Evolutionary conservation across 2,797 vertebrate genomes (phyloP).

Genomic region (Cuculus canorus): DNA sequence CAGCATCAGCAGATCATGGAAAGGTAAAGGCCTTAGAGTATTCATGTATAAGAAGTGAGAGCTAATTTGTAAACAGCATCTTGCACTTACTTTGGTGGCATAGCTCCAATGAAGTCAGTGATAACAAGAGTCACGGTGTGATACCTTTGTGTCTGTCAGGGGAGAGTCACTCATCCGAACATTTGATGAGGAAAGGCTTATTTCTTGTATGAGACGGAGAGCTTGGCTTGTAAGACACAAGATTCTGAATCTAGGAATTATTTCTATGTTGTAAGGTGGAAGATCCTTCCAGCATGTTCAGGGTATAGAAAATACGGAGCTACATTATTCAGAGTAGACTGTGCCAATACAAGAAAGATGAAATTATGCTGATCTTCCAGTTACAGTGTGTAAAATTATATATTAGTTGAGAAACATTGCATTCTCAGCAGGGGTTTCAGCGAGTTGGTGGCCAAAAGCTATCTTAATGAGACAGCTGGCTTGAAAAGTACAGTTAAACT

Average conservation of each 20-base stretch:
- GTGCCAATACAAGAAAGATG: constrained; percentile 13
- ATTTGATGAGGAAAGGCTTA: not conserved
- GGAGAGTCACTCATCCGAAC: constrained; percentile 23
- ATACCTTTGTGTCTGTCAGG: not conserved
- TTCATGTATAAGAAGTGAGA: not conserved
- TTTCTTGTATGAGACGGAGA: constrained; percentile 6
- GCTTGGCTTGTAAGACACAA: constrained; percentile 9
- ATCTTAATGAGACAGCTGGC: constrained; percentile 27
- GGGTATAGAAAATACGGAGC: constrained; percentile 45
- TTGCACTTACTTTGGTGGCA: not conserved
- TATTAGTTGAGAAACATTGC: constrained; percentile 50
- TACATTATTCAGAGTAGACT: constrained; percentile 25
- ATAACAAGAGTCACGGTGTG: not conserved
- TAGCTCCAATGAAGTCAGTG: not conserved
- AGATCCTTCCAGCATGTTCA: constrained; percentile 61
- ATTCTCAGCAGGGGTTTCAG: constrained; percentile 46
- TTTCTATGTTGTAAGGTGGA: constrained; percentile 41
- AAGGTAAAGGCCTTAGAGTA: not conserved
- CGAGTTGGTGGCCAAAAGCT: constrained; percentile 37
- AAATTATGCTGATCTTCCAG: constrained; percentile 70
- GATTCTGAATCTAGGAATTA: constrained; percentile 39
- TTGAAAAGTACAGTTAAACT: constrained; percentile 45
- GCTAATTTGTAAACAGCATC: not conserved
- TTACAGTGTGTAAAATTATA: constrained; percentile 61
- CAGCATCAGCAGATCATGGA: not conserved